Percentiles rank a stretch among this genome's conserved stretches.
Evolutionary conservation across 1,140 invertebrate genomes (phyloP).

Genomic region (Holcopasites calliopsidis): DNA sequence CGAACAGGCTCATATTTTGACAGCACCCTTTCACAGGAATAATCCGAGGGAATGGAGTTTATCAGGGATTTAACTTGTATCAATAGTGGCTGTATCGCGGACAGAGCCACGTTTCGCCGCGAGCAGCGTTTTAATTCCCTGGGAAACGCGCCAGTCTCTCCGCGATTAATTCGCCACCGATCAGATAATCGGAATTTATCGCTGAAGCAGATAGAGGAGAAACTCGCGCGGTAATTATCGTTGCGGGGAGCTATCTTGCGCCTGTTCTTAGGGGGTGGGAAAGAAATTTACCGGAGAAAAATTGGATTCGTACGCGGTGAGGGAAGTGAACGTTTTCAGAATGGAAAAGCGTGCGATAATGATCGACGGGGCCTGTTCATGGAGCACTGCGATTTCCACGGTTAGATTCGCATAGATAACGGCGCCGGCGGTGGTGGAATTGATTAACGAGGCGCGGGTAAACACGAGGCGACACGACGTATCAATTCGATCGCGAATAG

Average conservation of each 20-base stretch:
- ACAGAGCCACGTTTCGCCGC: not conserved
- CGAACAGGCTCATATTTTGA: conserved; percentile 15
- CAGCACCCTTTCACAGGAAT: conserved; percentile 21
- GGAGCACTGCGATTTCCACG: not conserved
- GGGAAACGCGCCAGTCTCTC: not conserved
- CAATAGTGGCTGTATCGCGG: not conserved
- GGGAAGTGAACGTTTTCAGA: too few species aligned
- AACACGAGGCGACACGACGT: not conserved
- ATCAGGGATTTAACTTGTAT: conserved; percentile 24
- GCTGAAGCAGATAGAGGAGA: conserved; percentile 12
- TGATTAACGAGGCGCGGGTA: conserved; percentile 25
- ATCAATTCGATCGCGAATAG: not conserved
- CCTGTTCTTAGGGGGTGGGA: not conserved
- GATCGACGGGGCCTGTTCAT: not conserved
- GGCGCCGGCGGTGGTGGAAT: not conserved
- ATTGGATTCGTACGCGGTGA: not conserved
- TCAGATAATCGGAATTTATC: conserved; percentile 38
- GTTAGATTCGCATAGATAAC: conserved; percentile 6
- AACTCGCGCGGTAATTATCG: conserved; percentile 18
- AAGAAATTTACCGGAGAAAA: not conserved
- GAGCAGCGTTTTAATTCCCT: conserved; percentile 8
- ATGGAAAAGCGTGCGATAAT: too few species aligned
- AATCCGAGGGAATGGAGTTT: not conserved
- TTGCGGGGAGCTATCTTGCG: not conserved
- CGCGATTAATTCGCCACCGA: conserved; percentile 18